phyloP scores from a whole-genome alignment of 2,888 invertebrate genomes.

The Eupithecia subfuscata region DNA sequence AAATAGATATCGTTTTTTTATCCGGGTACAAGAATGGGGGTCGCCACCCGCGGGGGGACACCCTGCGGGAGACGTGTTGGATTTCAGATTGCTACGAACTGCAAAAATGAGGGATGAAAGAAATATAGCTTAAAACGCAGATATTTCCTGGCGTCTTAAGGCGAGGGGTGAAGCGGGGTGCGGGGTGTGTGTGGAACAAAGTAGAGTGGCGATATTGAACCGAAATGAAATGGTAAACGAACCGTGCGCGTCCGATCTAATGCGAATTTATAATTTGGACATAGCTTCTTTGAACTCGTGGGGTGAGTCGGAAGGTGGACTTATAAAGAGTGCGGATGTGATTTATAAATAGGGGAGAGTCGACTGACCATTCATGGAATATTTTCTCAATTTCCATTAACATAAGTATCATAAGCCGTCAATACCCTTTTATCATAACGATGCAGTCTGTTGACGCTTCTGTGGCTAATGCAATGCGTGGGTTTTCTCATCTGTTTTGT shows the following conservation, averaged over 20 bases:
- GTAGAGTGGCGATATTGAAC: conserved; percentile 84
- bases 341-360: conserved; percentile 72
- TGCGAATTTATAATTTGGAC: conserved; percentile 85
- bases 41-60: conserved; percentile 74
- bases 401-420: conserved; percentile 50
- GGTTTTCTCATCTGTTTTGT: conserved; percentile 3
- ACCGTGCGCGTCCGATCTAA: conserved; percentile 84
- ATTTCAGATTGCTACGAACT: conserved; percentile 85
- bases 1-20: conserved; percentile 85
- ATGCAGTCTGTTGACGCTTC: background rate
- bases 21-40: conserved; percentile 82
- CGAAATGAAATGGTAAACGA: conserved; percentile 84
- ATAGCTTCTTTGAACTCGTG: conserved; percentile 82
- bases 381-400: conserved; percentile 57
- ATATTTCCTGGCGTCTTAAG: conserved; percentile 84
- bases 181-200: conserved; percentile 76
- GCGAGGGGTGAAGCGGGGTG: conserved; percentile 73
- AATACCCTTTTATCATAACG: conserved; percentile 2
- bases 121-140: conserved; percentile 86
- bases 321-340: conserved; percentile 79
- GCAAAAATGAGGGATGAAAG: conserved; percentile 86
- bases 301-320: conserved; percentile 72
- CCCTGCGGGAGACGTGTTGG: conserved; percentile 83
- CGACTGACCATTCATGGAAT: conserved; percentile 65
- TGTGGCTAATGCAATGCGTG: conserved; percentile 1